Conservation (phyloP, 2,113 vertebrate species). For the Rhynchopsitta pachyrhyncha region DNA sequence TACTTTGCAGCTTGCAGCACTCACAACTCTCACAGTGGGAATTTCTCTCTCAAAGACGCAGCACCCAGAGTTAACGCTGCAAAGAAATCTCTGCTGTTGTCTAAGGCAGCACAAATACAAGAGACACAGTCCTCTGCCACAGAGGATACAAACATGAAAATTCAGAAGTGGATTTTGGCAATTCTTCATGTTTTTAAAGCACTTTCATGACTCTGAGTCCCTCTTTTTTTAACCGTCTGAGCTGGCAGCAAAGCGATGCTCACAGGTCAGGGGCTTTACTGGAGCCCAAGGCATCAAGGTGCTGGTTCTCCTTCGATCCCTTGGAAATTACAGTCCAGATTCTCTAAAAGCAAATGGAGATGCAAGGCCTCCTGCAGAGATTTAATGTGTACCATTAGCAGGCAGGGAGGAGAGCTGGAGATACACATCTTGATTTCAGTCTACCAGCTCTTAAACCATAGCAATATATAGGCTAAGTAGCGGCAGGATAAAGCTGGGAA, state of each 20-base stretch:
- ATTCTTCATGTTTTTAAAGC: background rate
- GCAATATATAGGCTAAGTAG: background rate
- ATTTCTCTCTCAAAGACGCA: background rate
- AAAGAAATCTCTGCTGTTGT: background rate
- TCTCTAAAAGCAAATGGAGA: background rate
- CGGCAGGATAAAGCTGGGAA: background rate
- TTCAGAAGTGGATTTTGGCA: background rate
- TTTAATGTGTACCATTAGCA: background rate
- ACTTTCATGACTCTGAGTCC: background rate
- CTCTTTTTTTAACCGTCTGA: background rate
- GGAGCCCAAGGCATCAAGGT: background rate
- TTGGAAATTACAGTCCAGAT: background rate
- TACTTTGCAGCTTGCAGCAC: background rate
- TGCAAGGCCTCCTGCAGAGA: background rate
- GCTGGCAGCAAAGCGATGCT: background rate
- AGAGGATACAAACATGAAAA: background rate
- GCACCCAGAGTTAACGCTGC: background rate
- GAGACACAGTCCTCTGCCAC: background rate
- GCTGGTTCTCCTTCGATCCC: background rate
- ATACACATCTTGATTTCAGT: background rate
- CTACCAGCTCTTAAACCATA: background rate
- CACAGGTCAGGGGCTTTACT: background rate
- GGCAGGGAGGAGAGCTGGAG: background rate
- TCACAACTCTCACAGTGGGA: accelerated
- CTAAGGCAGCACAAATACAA: background rate